Conservation (phyloP, 2,888 invertebrate genomes). For the Cinara cedri region DNA sequence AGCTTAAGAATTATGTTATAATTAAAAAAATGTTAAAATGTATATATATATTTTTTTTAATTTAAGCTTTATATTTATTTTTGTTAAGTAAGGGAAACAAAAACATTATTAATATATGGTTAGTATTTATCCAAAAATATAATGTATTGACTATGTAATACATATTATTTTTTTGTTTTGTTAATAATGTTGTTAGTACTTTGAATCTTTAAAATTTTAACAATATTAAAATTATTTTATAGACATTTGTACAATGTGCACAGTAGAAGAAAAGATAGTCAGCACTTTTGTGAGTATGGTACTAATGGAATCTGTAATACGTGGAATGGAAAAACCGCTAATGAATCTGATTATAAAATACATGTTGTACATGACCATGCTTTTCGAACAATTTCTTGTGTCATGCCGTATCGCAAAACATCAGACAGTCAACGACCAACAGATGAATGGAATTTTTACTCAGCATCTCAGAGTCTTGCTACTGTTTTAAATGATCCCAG, state of each 20-base stretch:
- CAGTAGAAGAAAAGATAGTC: constrained; percentile 83
- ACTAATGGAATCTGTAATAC: constrained; percentile 85
- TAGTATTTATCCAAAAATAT: neutral
- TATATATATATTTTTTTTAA: no score
- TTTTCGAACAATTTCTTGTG: constrained; percentile 24
- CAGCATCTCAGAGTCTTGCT: constrained; percentile 91
- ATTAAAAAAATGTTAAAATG: no score
- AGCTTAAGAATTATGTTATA: no score
- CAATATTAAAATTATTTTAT: constrained; percentile 60
- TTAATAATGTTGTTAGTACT: neutral
- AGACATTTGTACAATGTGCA: constrained; percentile 82
- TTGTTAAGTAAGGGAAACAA: no score
- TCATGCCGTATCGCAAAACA: constrained; percentile 44
- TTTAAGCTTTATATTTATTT: no score
- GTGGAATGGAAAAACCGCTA: constrained; percentile 86
- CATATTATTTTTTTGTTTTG: neutral
- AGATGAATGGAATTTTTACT: constrained; percentile 81
- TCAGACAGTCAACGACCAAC: constrained; percentile 63
- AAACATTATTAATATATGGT: neutral
- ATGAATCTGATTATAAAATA: constrained; percentile 84
- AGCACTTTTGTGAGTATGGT: constrained; percentile 86
- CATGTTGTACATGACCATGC: constrained; percentile 77
- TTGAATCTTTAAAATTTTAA: neutral
- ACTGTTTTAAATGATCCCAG: constrained; percentile 95
- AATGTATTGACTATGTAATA: neutral